These are phyloP conservation scores for Danionella dracula DNA, from an alignment of 2,797 vertebrate species.

Conservation along the genomic window DNA sequence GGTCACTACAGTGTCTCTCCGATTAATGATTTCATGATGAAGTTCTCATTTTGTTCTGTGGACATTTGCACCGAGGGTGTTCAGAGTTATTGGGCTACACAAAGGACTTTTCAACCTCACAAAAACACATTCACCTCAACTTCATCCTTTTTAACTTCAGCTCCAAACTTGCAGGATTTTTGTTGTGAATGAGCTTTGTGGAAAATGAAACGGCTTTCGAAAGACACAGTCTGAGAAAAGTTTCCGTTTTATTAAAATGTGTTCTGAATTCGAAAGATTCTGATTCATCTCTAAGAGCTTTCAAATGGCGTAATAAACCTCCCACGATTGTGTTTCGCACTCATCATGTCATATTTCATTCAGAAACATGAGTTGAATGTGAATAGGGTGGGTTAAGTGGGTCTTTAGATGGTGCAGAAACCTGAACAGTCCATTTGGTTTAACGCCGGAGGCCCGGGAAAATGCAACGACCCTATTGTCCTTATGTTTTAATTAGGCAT, in stretches of 20 bases:
- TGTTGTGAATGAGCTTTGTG: too few relatives aligned
- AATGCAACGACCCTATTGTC: constrained; percentile 23
- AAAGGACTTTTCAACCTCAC: not conserved
- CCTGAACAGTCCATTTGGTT: not conserved
- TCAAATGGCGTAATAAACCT: constrained; percentile 52
- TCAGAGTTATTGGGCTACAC: not conserved
- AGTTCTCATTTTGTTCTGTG: not conserved
- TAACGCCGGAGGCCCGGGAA: not conserved
- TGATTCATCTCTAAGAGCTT: constrained; percentile 59
- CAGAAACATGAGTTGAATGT: not conserved
- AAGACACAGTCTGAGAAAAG: too few relatives aligned
- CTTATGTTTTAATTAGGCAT: constrained; percentile 24
- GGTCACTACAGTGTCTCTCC: not conserved
- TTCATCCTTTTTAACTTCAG: not conserved
- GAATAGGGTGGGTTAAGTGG: not conserved
- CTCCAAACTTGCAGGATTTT: not conserved
- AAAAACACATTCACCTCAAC: not conserved
- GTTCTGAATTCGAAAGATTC: too few relatives aligned
- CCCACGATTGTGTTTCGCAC: too few relatives aligned
- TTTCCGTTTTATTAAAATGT: too few relatives aligned
- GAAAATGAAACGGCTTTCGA: too few relatives aligned
- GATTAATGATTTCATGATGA: not conserved
- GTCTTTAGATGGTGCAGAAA: not conserved
- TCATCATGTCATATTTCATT: not conserved
- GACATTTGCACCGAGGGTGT: not conserved